phyloP scores from a whole-genome alignment of 2,888 invertebrate genomes.

The Chrysodeixis includens region DNA sequence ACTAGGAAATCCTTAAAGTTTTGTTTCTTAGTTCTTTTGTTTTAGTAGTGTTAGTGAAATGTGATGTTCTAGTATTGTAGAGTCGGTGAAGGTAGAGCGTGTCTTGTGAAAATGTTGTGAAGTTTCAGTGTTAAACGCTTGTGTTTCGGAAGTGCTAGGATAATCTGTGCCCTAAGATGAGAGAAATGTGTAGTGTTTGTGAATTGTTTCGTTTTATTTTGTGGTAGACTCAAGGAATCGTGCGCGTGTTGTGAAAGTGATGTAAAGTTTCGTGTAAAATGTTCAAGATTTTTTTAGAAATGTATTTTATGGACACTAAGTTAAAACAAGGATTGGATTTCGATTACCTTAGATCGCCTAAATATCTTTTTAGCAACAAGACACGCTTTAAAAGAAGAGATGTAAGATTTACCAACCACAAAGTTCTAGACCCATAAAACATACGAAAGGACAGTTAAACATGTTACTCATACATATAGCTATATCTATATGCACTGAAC shows the following conservation, averaged over 20 bases:
- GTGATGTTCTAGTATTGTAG: background rate
- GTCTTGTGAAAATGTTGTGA: background rate
- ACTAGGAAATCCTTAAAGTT: slow-evolving; percentile 5
- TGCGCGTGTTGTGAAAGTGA: too few relatives aligned
- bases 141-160: background rate
- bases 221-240: too few relatives aligned
- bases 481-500: slow-evolving; percentile 36
- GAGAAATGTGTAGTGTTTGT: too few relatives aligned
- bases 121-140: background rate
- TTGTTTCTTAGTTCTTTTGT: background rate
- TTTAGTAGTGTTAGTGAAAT: background rate
- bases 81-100: background rate
- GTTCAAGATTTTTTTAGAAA: too few relatives aligned
- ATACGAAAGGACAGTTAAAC: background rate
- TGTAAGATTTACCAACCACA: background rate
- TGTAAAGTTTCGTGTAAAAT: too few relatives aligned
- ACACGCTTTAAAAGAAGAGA: too few relatives aligned
- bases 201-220: too few relatives aligned
- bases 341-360: background rate
- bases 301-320: background rate
- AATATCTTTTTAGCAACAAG: too few relatives aligned
- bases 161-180: too few relatives aligned
- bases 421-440: background rate
- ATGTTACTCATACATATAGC: slow-evolving; percentile 34
- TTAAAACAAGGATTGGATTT: background rate